Percentiles rank a stretch among this genome's conserved stretches.
phyloP scores from a whole-genome alignment of 37 sponge, comb jelly and placozoan species.

The Axinella damicornis region DNA sequence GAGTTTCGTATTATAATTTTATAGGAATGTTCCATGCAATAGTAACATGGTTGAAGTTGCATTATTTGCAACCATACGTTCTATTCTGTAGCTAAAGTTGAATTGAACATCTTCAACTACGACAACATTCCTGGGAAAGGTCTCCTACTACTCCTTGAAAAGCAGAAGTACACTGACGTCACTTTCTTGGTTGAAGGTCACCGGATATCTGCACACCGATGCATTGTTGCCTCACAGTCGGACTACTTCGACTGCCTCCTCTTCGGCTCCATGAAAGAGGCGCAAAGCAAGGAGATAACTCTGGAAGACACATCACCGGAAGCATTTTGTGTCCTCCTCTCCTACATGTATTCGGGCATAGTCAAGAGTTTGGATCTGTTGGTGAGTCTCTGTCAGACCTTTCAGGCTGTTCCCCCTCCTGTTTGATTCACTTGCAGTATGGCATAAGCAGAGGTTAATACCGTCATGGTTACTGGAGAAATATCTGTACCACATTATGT shows the following conservation, averaged over 20 bases:
- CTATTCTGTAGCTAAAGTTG: too few species aligned
- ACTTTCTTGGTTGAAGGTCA: constrained; percentile 43
- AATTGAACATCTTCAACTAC: too few species aligned
- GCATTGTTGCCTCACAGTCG: constrained; percentile 42
- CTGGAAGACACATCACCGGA: constrained; percentile 26
- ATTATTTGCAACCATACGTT: too few species aligned
- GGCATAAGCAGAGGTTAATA: too few species aligned
- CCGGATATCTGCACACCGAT: constrained; percentile 4
- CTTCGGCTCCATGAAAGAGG: constrained; percentile 43
- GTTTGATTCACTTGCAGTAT: too few species aligned
- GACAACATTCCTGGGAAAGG: not conserved
- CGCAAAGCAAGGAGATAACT: constrained; percentile 11
- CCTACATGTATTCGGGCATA: constrained; percentile 37
- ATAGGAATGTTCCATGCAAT: too few species aligned
- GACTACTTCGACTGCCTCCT: constrained; percentile 46
- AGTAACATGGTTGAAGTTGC: too few species aligned
- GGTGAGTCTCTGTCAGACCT: not conserved
- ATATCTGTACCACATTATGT: too few species aligned
- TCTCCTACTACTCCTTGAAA: not conserved
- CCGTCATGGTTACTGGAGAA: too few species aligned
- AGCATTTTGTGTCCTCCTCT: constrained; percentile 32
- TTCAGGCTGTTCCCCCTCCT: too few species aligned
- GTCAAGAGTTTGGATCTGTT: not conserved
- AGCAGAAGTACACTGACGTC: constrained; percentile 28
- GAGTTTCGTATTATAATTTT: too few species aligned